phyloP scores from a whole-genome alignment of 1,140 invertebrate genomes.

The Drosophila elegans region DNA sequence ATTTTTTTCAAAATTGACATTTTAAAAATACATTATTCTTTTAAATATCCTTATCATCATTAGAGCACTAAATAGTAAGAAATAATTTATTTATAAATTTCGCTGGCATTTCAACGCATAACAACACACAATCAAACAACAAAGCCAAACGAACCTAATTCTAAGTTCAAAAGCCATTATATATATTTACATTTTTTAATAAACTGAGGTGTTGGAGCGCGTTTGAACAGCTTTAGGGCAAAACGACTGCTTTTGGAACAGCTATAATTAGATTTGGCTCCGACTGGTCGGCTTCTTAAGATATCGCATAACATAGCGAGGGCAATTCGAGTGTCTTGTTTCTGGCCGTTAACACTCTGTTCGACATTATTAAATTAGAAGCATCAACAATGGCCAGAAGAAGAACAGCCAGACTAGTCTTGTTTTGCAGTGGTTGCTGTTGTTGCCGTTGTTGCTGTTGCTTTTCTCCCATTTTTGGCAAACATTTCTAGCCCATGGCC shows the following conservation, averaged over 20 bases:
- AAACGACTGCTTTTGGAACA: slow-evolving; percentile 11
- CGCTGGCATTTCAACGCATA: background rate
- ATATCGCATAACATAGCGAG: slow-evolving; percentile 19
- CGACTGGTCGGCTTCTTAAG: slow-evolving; percentile 12
- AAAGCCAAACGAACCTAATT: background rate
- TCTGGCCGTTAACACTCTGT: slow-evolving; percentile 55
- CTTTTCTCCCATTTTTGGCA: slow-evolving; percentile 22
- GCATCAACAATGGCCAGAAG: slow-evolving; percentile 21
- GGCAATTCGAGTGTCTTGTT: slow-evolving; percentile 44
- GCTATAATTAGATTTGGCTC: slow-evolving; percentile 30
- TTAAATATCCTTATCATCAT: too few relatives aligned
- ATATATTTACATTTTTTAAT: slow-evolving; percentile 4
- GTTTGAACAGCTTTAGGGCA: background rate
- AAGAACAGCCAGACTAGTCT: slow-evolving; percentile 41
- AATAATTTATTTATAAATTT: background rate
- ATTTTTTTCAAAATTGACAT: too few relatives aligned
- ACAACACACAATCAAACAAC: slow-evolving; percentile 2
- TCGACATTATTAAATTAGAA: slow-evolving; percentile 68
- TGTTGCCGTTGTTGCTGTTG: background rate
- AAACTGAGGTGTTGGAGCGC: slow-evolving; percentile 7
- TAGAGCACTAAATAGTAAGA: background rate
- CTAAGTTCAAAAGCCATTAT: slow-evolving; percentile 4
- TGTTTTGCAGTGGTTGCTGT: background rate
- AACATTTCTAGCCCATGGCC: slow-evolving; percentile 64
- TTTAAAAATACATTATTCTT: too few relatives aligned